Conservation (phyloP, 2,797 vertebrate genomes). For the Peromyscus eremicus region DNA sequence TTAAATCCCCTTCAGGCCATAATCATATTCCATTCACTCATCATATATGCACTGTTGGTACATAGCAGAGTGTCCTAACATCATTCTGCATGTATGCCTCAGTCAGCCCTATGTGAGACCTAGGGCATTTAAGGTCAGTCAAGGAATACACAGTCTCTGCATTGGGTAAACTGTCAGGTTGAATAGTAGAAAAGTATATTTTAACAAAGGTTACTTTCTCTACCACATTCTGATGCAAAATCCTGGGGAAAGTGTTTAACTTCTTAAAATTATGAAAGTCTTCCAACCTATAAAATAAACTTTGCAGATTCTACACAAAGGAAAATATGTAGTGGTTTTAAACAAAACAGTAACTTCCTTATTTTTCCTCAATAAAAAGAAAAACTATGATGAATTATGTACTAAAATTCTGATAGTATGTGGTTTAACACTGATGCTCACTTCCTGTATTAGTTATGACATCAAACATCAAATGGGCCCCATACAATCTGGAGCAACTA, state of each 20-base stretch:
- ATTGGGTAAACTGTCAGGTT: not conserved
- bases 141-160: not conserved
- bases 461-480: not conserved
- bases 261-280: slow-evolving; percentile 46
- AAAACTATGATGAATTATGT: not conserved
- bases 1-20: not conserved
- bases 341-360: slow-evolving; percentile 9
- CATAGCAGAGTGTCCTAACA: not conserved
- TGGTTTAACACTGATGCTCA: not conserved
- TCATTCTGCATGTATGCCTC: not conserved
- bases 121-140: not conserved
- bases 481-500: not conserved
- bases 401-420: not conserved
- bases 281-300: not conserved
- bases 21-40: not conserved
- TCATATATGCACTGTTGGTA: not conserved
- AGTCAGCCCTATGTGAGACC: not conserved
- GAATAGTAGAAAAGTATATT: slow-evolving; percentile 23
- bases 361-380: slow-evolving; percentile 2
- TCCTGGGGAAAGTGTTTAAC: not conserved
- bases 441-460: not conserved
- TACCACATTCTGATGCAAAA: not conserved
- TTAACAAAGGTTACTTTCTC: slow-evolving; percentile 23
- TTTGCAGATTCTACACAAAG: not conserved
- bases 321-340: not conserved